Evolutionary conservation across 2,797 vertebrate species (phyloP).

Genomic region (Acrossocheilus fasciatus): DNA sequence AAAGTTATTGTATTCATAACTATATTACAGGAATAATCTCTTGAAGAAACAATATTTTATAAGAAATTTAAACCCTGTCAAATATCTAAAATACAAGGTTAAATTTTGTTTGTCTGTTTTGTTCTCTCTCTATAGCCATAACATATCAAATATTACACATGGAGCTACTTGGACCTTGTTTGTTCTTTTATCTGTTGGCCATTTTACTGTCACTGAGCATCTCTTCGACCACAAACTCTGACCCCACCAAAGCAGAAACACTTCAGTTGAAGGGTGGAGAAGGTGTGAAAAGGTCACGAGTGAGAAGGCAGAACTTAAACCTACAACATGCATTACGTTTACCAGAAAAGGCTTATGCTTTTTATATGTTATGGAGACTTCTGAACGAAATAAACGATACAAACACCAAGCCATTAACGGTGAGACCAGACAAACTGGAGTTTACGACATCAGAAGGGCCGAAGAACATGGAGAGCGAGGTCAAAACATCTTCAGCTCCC

Average conservation of each 20-base stretch:
- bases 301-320: background rate
- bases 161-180: conserved; percentile 8
- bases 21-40: background rate
- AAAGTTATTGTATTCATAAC: background rate
- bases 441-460: background rate
- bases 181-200: conserved; percentile 14
- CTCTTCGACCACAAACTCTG: conserved; percentile 8
- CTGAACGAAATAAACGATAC: background rate
- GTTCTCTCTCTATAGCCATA: background rate
- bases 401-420: background rate
- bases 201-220: background rate
- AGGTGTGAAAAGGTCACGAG: conserved; percentile 4
- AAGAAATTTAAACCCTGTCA: background rate
- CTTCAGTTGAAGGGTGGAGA: background rate
- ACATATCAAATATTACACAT: conserved; percentile 25
- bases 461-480: background rate
- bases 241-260: background rate
- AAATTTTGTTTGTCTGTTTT: background rate
- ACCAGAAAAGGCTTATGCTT: conserved; percentile 4
- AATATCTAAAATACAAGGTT: background rate
- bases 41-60: background rate
- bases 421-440: background rate
- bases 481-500: background rate
- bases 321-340: background rate
- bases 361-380: conserved; percentile 16